Evolutionary conservation across 2,888 invertebrate species (phyloP).

Genomic region (Diplolepis rosae): DNA sequence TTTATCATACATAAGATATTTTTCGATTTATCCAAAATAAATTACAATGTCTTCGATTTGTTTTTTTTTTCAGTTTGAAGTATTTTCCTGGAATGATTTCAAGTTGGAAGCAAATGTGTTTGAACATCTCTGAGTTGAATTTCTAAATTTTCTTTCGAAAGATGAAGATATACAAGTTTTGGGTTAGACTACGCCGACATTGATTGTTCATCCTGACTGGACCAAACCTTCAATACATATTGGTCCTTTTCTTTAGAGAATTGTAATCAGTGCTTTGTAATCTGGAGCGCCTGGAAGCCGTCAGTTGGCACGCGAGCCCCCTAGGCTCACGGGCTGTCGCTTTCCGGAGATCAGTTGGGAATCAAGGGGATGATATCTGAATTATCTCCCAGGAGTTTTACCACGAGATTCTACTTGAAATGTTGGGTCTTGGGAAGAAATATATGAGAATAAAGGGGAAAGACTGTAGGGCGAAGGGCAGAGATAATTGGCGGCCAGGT

Average conservation of each 20-base stretch:
- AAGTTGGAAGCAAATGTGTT: too few species aligned
- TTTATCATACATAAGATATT: too few species aligned
- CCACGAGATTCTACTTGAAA: conserved; percentile 51
- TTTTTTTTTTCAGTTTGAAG: too few species aligned
- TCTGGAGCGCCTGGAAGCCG: conserved; percentile 58
- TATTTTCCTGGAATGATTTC: too few species aligned
- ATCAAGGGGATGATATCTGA: conserved; percentile 67
- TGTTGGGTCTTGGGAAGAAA: conserved; percentile 34
- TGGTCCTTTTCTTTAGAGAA: conserved; percentile 26
- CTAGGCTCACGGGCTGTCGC: conserved; percentile 48
- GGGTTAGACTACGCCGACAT: background rate
- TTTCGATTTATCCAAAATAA: too few species aligned
- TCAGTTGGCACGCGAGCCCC: conserved; percentile 70
- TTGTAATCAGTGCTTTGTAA: conserved; percentile 57
- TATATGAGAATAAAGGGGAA: conserved; percentile 23
- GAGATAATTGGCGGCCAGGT: conserved; percentile 68
- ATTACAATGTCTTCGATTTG: too few species aligned
- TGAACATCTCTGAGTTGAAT: background rate
- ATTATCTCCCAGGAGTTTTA: conserved; percentile 59
- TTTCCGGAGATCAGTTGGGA: conserved; percentile 50
- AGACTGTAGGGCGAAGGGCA: conserved; percentile 65
- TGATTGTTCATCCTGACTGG: background rate
- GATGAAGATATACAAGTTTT: background rate
- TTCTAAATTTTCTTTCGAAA: background rate
- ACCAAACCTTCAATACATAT: background rate